Evolutionary conservation across 2,888 invertebrate genomes (phyloP).

Genomic region (Holacanthella duospinosa): DNA sequence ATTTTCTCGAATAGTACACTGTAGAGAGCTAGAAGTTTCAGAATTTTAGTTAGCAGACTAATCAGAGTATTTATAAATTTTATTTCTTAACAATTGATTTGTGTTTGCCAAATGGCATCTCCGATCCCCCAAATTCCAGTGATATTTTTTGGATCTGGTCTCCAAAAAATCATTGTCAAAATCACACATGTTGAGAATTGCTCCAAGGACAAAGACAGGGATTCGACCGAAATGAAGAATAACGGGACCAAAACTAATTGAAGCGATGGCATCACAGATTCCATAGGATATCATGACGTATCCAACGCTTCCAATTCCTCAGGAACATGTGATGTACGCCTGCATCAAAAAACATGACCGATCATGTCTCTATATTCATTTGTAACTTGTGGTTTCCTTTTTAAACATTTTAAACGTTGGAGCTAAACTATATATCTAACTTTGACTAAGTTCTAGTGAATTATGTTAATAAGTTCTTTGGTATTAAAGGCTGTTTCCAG

Average conservation of each 20-base stretch:
- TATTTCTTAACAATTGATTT: constrained; percentile 67
- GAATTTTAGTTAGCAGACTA: constrained; percentile 38
- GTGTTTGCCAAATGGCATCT: constrained; percentile 96
- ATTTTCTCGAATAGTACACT: constrained; percentile 40
- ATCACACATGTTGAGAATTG: constrained; percentile 55
- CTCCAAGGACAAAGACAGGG: constrained; percentile 66
- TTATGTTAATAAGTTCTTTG: too few relatives aligned
- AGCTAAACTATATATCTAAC: too few relatives aligned
- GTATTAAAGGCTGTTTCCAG: too few relatives aligned
- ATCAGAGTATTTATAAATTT: neutral
- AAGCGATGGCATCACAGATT: constrained; percentile 79
- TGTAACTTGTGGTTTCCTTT: too few relatives aligned
- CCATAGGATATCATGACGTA: constrained; percentile 97
- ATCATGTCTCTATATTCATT: too few relatives aligned
- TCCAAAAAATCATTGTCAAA: constrained; percentile 57
- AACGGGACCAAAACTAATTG: constrained; percentile 77
- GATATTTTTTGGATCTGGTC: constrained; percentile 69
- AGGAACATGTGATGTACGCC: constrained; percentile 75
- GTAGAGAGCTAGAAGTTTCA: constrained; percentile 9
- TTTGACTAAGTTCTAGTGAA: too few relatives aligned
- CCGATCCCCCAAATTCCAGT: constrained; percentile 89
- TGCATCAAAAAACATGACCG: too few relatives aligned
- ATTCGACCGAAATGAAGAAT: constrained; percentile 86
- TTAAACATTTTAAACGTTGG: too few relatives aligned
- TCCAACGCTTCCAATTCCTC: constrained; percentile 85